These are phyloP conservation scores for Elanoides forficatus DNA, from an alignment of 2,113 vertebrate species.

Conservation along the genomic window DNA sequence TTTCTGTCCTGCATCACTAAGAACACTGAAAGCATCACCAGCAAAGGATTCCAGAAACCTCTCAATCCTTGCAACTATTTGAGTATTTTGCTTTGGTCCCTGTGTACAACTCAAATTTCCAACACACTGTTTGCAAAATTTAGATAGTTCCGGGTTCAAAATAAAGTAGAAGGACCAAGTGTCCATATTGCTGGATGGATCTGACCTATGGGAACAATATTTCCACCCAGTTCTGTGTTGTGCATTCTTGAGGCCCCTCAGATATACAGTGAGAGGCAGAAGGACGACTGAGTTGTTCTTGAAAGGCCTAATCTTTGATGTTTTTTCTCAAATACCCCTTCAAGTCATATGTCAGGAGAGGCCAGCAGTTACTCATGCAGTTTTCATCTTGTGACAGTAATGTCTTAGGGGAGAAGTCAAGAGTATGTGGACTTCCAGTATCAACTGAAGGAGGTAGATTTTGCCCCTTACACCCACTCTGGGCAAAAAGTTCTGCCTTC, in stretches of 20 bases:
- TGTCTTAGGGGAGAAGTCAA: background rate
- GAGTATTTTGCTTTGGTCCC: background rate
- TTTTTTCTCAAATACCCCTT: background rate
- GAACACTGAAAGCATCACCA: background rate
- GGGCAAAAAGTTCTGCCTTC: background rate
- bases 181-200: background rate
- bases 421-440: background rate
- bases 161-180: background rate
- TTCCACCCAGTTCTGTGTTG: background rate
- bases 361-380: background rate
- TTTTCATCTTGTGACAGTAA: background rate
- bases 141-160: accelerated
- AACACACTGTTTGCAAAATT: accelerated
- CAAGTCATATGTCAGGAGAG: background rate
- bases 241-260: background rate
- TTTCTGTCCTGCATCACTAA: background rate
- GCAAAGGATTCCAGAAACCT: background rate
- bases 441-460: background rate
- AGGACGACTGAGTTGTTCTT: background rate
- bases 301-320: background rate
- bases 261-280: background rate
- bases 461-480: background rate
- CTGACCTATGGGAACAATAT: background rate
- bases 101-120: background rate
- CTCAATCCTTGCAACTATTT: accelerated